A percentile compares a stretch with the other conserved stretches of the same genome.
phyloP scores from a whole-genome alignment of 2,888 invertebrate species.

The Ichneumoninae sp. region DNA sequence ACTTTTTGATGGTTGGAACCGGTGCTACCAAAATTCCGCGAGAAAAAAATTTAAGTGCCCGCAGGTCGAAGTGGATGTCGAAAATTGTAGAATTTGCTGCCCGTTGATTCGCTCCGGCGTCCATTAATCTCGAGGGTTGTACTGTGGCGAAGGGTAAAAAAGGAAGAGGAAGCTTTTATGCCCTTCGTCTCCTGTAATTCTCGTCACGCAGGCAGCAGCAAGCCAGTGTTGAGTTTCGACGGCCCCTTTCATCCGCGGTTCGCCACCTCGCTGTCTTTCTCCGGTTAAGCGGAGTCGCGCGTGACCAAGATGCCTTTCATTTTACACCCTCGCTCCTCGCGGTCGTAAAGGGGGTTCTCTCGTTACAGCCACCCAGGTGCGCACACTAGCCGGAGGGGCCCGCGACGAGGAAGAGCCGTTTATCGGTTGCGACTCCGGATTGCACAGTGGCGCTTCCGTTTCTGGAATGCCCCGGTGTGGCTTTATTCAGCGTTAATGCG shows the following conservation, averaged over 20 bases:
- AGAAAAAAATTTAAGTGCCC: too few species aligned
- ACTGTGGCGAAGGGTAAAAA: neutral
- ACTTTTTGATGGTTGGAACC: too few species aligned
- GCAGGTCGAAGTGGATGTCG: too few species aligned
- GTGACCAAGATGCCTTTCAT: slow-evolving; percentile 41
- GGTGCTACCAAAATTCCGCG: too few species aligned
- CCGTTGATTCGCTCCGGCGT: neutral
- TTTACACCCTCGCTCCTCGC: slow-evolving; percentile 33
- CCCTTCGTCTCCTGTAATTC: slow-evolving; percentile 29
- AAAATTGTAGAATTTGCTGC: slow-evolving; percentile 3
- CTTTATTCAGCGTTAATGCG: slow-evolving; percentile 56
- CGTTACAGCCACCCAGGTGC: slow-evolving; percentile 53
- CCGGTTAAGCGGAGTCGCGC: slow-evolving; percentile 16
- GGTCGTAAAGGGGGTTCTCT: slow-evolving; percentile 51
- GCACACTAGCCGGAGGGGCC: neutral
- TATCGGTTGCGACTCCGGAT: slow-evolving; percentile 46
- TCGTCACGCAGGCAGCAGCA: slow-evolving; percentile 6
- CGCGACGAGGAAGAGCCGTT: slow-evolving; percentile 32
- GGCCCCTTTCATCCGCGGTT: slow-evolving; percentile 5
- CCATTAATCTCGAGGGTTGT: slow-evolving; percentile 25
- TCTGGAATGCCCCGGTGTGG: slow-evolving; percentile 10
- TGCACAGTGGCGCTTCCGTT: slow-evolving; percentile 12
- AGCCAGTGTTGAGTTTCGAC: slow-evolving; percentile 6
- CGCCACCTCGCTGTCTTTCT: slow-evolving; percentile 8
- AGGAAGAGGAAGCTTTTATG: neutral